phyloP scores from a whole-genome alignment of 1,140 invertebrate species.

The Lepidurus apus region DNA sequence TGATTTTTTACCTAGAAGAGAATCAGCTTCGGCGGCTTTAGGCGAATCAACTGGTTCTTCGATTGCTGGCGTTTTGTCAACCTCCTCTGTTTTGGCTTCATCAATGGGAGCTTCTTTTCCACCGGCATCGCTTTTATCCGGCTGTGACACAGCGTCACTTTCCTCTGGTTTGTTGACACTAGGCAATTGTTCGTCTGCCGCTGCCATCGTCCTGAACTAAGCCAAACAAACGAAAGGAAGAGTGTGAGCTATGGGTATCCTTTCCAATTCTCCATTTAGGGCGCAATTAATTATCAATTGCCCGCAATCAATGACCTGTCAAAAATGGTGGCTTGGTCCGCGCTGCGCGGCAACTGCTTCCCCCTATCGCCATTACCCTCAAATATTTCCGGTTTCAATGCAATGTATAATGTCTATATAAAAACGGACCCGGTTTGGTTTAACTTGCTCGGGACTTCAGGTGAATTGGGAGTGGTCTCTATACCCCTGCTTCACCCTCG shows the following conservation, averaged over 20 bases:
- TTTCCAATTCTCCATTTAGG: not conserved
- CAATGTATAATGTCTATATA: not conserved
- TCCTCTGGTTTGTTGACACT: constrained; percentile 5
- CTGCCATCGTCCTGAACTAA: constrained; percentile 6
- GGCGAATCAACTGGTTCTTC: not conserved
- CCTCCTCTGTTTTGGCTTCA: not conserved
- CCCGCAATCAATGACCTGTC: constrained; percentile 2
- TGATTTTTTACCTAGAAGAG: not conserved
- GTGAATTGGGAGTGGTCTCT: constrained; percentile 10
- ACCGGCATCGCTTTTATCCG: not conserved
- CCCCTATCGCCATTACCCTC: constrained; percentile 14
- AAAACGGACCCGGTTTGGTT: not conserved
- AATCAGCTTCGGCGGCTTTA: not conserved
- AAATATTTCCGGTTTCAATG: constrained; percentile 3
- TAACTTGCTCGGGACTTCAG: not conserved
- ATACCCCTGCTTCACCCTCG: not conserved
- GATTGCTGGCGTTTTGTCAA: not conserved
- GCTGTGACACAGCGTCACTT: not conserved
- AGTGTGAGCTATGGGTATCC: not conserved
- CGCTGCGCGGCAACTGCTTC: not conserved
- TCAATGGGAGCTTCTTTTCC: not conserved
- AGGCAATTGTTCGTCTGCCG: constrained; percentile 11
- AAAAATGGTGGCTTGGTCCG: constrained; percentile 17
- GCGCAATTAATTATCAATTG: constrained; percentile 5
- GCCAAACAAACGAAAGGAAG: not conserved